Conservation (phyloP, 1,140 invertebrate genomes). For the Antheraea mylitta region DNA sequence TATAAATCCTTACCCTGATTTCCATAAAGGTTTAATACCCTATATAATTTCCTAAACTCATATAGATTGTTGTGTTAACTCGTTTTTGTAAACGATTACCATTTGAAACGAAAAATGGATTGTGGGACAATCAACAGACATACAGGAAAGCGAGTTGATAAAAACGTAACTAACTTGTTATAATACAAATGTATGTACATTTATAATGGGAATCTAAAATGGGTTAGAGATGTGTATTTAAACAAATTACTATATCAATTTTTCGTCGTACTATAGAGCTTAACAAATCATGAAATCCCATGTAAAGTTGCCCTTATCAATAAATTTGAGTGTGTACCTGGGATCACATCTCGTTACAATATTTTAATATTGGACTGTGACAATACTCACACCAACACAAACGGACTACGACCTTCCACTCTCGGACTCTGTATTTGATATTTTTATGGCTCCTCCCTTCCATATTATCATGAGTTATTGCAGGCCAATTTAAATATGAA, state of each 20-base stretch:
- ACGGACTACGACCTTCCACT: slow-evolving; percentile 27
- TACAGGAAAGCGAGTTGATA: no score
- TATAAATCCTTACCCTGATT: no score
- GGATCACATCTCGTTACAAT: slow-evolving; percentile 35
- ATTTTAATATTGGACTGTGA: slow-evolving; percentile 50
- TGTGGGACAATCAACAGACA: no score
- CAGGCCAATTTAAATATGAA: slow-evolving; percentile 68
- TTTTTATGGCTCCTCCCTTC: slow-evolving; percentile 59
- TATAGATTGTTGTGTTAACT: no score
- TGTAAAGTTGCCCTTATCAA: not conserved
- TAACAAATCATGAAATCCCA: not conserved
- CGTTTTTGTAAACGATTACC: no score
- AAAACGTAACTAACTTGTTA: no score
- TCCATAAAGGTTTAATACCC: no score
- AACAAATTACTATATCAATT: not conserved
- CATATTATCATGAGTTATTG: slow-evolving; percentile 71
- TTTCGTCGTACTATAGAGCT: not conserved
- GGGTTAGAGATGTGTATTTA: not conserved
- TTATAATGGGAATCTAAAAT: no score
- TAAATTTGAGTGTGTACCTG: slow-evolving; percentile 22
- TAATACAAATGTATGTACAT: no score
- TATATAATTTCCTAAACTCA: no score
- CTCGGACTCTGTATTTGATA: slow-evolving; percentile 60
- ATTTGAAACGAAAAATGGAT: no score
- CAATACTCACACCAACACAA: slow-evolving; percentile 28